These are phyloP conservation scores for Lepeophtheirus salmonis DNA, from an alignment of 1,140 invertebrate species.

Conservation along the genomic window DNA sequence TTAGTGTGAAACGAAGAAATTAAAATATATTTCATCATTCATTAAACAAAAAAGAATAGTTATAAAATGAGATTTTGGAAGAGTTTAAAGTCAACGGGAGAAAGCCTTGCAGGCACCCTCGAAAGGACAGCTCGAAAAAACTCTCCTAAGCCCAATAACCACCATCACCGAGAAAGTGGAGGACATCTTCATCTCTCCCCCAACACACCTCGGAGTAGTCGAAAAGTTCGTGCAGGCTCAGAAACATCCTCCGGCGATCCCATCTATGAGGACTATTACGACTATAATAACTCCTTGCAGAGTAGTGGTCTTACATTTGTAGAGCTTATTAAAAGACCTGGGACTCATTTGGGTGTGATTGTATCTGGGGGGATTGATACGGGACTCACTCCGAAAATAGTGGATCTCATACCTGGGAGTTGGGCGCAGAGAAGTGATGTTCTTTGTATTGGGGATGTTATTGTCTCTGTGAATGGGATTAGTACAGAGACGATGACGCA, in stretches of 20 bases:
- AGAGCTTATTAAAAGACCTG: constrained; percentile 14
- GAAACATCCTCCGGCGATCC: too few relatives aligned
- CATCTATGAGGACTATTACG: neutral
- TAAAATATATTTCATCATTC: too few relatives aligned
- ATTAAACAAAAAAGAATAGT: too few relatives aligned
- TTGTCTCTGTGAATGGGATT: constrained; percentile 60
- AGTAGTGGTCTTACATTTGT: constrained; percentile 9
- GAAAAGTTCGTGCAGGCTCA: too few relatives aligned
- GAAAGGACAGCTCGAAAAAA: neutral
- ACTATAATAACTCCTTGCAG: neutral
- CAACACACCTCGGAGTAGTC: too few relatives aligned
- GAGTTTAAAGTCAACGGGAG: neutral
- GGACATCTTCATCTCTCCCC: too few relatives aligned
- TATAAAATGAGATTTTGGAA: neutral
- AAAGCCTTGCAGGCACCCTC: neutral
- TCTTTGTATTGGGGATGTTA: constrained; percentile 49
- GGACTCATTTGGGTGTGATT: constrained; percentile 9
- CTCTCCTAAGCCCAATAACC: neutral
- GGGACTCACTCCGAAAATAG: constrained; percentile 34
- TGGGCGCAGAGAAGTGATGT: constrained; percentile 38
- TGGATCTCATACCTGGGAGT: constrained; percentile 37
- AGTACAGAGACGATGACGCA: constrained; percentile 50
- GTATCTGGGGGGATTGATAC: constrained; percentile 27
- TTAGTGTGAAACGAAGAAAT: too few relatives aligned
- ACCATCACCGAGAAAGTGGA: too few relatives aligned